Evolutionary conservation across 2,113 vertebrate genomes (phyloP).

Genomic region (Oplegnathus fasciatus): DNA sequence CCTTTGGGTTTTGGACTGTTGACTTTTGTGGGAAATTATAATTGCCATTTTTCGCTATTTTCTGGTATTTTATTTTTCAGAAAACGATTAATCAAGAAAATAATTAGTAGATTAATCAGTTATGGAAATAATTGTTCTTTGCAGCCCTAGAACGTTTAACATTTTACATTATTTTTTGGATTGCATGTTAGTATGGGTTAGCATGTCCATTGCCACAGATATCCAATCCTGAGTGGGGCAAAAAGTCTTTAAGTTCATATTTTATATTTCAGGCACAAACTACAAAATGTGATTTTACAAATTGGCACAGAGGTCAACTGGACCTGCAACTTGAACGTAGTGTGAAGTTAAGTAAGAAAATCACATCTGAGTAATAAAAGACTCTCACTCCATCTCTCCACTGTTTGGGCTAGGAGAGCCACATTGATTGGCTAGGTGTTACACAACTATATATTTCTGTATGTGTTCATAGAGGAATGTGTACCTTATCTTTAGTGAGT

Average conservation of each 20-base stretch:
- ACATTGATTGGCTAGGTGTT: not conserved
- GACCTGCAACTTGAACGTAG: not conserved
- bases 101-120: too few species aligned
- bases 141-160: too few species aligned
- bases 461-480: not conserved
- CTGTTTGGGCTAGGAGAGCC: not conserved
- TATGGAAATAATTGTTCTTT: too few species aligned
- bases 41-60: too few species aligned
- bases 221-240: not conserved
- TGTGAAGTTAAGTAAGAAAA: not conserved
- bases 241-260: not conserved
- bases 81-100: too few species aligned
- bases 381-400: not conserved
- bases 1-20: too few species aligned
- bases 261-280: not conserved
- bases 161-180: too few species aligned
- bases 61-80: too few species aligned
- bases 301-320: not conserved
- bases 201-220: not conserved
- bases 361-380: not conserved
- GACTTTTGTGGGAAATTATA: too few species aligned
- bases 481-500: constrained; percentile 1
- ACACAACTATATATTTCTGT: not conserved
- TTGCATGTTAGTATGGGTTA: not conserved
- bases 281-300: not conserved